A percentile compares a stretch with the other conserved stretches of the same genome.
phyloP scores from a whole-genome alignment of 1,140 invertebrate species.

The Tetraneura akinire region DNA sequence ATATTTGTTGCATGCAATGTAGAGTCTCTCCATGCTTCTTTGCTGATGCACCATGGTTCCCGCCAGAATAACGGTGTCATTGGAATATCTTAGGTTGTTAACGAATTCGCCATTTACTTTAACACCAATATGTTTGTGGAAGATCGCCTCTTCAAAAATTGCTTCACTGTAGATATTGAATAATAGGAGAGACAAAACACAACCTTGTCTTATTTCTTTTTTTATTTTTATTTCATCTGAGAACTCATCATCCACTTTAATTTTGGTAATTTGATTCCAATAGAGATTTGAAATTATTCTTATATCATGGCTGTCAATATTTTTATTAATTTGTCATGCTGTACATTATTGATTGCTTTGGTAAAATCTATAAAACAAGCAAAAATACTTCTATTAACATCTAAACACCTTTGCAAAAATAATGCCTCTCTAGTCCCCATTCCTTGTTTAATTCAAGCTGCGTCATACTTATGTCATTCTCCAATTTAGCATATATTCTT shows the following conservation, averaged over 20 bases:
- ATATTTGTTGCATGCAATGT: no score
- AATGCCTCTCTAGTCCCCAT: no score
- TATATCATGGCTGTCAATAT: conserved; percentile 13
- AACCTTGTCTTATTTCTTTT: background rate
- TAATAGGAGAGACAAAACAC: no score
- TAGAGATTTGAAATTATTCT: background rate
- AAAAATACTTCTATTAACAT: conserved; percentile 12
- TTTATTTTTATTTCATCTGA: no score
- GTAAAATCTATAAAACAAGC: conserved; percentile 16
- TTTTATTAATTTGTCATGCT: conserved; percentile 25
- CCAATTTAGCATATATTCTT: conserved; percentile 33
- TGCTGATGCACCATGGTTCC: conserved; percentile 15
- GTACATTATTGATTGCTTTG: conserved; percentile 12
- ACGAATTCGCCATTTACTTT: background rate
- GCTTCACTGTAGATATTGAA: no score
- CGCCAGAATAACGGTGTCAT: conserved; percentile 13
- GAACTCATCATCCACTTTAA: background rate
- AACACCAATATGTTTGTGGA: background rate
- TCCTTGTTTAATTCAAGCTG: no score
- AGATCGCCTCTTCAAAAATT: background rate
- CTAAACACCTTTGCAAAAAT: background rate
- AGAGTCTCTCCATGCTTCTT: background rate
- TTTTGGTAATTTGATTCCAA: no score
- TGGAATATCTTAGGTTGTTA: background rate
- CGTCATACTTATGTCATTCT: no score